Conservation (phyloP, 2,797 vertebrate species). For the Gymnothorax reevesii region DNA sequence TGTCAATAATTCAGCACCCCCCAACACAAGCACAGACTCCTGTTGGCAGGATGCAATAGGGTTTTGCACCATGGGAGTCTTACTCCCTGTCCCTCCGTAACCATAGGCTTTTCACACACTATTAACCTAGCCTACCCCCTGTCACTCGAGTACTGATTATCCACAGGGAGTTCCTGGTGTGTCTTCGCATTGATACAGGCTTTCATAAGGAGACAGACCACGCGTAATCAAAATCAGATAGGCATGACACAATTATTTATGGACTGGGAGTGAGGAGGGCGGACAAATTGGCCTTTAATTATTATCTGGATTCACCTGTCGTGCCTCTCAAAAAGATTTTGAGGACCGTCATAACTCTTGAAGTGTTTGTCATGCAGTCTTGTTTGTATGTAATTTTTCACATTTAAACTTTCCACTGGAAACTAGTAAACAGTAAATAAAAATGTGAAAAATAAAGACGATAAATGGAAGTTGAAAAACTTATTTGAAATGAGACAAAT, state of each 20-base stretch:
- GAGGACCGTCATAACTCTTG: not conserved
- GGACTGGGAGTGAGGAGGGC: not conserved
- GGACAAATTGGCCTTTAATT: not conserved
- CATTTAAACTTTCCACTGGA: not conserved
- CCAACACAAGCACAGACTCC: not conserved
- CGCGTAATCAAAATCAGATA: not conserved
- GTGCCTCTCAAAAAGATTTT: not conserved
- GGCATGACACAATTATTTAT: not conserved
- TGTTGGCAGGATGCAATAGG: not conserved
- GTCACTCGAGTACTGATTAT: slow-evolving; percentile 15
- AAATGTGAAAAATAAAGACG: too few relatives aligned
- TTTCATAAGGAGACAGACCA: not conserved
- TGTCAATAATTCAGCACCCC: slow-evolving; percentile 20
- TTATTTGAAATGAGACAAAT: too few relatives aligned
- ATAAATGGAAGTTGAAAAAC: too few relatives aligned
- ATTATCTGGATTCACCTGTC: not conserved
- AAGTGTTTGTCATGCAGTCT: too few relatives aligned
- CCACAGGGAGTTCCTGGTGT: not conserved
- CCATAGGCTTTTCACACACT: slow-evolving; percentile 2
- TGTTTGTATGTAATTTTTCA: not conserved
- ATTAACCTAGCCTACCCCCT: slow-evolving; percentile 15
- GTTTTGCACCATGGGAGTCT: not conserved
- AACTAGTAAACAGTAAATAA: not conserved
- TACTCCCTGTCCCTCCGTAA: not conserved
- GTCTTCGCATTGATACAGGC: not conserved